Percentiles rank a stretch among this genome's conserved stretches.
These are phyloP conservation scores for Macaca mulatta DNA, from an alignment of 2,113 vertebrate species.

Conservation along the genomic window DNA sequence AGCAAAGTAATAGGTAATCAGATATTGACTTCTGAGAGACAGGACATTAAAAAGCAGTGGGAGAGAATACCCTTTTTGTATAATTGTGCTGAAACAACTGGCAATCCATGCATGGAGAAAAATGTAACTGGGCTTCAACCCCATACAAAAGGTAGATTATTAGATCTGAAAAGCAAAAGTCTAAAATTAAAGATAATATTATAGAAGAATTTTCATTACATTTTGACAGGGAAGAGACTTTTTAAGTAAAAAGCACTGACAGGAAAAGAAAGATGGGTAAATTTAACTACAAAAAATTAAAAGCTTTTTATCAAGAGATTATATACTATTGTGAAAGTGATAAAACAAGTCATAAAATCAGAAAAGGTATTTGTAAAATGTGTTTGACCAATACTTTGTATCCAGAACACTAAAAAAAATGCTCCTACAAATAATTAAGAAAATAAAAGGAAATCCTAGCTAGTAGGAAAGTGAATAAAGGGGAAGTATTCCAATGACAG, in stretches of 20 bases:
- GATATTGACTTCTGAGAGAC: not conserved
- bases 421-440: not conserved
- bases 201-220: not conserved
- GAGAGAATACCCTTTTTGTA: not conserved
- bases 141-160: not conserved
- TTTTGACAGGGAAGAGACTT: not conserved
- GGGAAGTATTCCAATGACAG: not conserved
- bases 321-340: not conserved
- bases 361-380: not conserved
- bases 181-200: not conserved
- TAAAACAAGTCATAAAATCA: not conserved
- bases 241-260: not conserved
- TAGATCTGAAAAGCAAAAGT: not conserved
- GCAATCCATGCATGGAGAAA: not conserved
- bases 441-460: not conserved
- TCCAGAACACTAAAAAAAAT: too few species aligned
- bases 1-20: not conserved
- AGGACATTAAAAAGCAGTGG: not conserved
- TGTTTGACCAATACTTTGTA: not conserved
- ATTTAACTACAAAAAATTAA: not conserved
- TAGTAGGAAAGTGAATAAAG: not conserved
- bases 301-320: not conserved
- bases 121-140: not conserved
- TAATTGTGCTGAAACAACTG: not conserved
- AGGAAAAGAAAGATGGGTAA: not conserved